These are phyloP conservation scores for Tiliacea aurago DNA, from an alignment of 2,888 invertebrate species.

Conservation along the genomic window DNA sequence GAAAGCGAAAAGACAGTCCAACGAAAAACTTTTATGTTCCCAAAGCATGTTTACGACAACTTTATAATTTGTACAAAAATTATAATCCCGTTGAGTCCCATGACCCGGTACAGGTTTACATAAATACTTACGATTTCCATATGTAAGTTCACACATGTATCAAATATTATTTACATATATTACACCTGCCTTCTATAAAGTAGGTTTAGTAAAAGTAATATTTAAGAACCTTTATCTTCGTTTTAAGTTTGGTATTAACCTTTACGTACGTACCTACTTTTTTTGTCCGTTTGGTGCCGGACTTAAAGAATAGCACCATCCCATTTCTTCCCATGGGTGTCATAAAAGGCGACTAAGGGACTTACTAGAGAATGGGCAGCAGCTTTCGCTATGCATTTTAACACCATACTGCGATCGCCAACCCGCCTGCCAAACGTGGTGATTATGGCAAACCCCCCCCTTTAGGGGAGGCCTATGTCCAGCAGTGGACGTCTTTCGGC, in stretches of 20 bases:
- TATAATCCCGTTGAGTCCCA: constrained; percentile 37
- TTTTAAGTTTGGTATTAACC: constrained; percentile 30
- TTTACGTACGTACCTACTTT: neutral
- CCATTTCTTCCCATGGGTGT: no score
- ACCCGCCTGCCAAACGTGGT: no score
- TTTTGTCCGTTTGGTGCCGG: no score
- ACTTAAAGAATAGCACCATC: no score
- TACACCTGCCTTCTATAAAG: constrained; percentile 31
- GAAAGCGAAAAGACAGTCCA: neutral
- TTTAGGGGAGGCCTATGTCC: no score
- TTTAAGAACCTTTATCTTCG: constrained; percentile 4
- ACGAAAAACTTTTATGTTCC: constrained; percentile 9
- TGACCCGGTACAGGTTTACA: constrained; percentile 39
- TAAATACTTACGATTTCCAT: constrained; percentile 53
- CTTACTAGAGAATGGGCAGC: no score
- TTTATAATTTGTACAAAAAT: constrained; percentile 49
- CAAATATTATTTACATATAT: constrained; percentile 52
- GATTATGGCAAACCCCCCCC: no score
- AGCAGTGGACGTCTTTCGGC: no score
- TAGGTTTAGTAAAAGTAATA: constrained; percentile 28
- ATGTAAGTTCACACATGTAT: constrained; percentile 54
- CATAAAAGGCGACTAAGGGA: no score
- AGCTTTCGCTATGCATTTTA: no score
- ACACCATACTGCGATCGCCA: no score
- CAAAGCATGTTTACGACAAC: constrained; percentile 12